Percentiles rank a stretch among this genome's conserved stretches.
These are phyloP conservation scores for Mus minutoides DNA, from an alignment of 2,797 vertebrate species.

Conservation along the genomic window DNA sequence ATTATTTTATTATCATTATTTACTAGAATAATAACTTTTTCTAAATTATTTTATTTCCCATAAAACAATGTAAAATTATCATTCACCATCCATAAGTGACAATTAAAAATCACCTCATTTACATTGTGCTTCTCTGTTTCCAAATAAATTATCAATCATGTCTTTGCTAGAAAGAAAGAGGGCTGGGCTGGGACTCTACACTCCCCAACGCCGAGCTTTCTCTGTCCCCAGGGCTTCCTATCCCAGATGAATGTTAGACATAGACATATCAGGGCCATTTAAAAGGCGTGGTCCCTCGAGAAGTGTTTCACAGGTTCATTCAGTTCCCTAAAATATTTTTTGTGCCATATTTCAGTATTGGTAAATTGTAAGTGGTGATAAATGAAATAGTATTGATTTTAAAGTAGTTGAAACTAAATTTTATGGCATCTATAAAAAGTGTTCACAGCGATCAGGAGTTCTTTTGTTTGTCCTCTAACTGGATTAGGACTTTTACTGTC, in stretches of 20 bases:
- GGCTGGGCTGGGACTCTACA: not conserved
- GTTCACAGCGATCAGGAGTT: not conserved
- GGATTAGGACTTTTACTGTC: not conserved
- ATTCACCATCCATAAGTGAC: not conserved
- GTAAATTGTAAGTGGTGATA: slow-evolving; percentile 3
- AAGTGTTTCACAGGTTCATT: not conserved
- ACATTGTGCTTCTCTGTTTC: slow-evolving; percentile 49
- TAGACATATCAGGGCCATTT: not conserved
- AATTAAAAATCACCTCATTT: slow-evolving; percentile 26
- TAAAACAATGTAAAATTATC: not conserved
- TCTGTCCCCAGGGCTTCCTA: accelerated
- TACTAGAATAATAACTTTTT: not conserved
- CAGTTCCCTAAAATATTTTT: not conserved
- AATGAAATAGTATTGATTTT: slow-evolving; percentile 23
- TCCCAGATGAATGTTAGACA: not conserved
- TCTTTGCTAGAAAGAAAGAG: slow-evolving; percentile 12
- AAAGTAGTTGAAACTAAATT: slow-evolving; percentile 29
- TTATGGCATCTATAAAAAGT: not conserved
- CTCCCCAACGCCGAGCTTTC: not conserved
- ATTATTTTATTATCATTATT: not conserved
- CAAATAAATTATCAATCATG: slow-evolving; percentile 4
- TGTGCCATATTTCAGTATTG: not conserved
- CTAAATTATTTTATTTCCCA: not conserved
- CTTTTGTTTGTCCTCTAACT: not conserved
- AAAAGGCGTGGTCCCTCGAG: not conserved